Evolutionary conservation across 2,888 invertebrate species (phyloP).

Genomic region (Plusia festucae): DNA sequence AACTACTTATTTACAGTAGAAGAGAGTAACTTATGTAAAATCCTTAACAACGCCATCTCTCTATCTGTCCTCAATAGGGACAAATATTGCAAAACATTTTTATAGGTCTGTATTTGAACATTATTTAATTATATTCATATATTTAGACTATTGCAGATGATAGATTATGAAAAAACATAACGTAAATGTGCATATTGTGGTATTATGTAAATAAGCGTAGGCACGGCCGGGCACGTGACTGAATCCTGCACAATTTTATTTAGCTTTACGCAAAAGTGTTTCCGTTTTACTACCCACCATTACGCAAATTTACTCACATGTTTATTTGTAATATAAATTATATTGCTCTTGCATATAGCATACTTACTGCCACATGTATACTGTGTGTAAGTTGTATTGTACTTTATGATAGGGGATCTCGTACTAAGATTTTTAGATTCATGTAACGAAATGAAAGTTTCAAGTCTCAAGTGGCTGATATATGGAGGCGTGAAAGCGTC

Average conservation of each 20-base stretch:
- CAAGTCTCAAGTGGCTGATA: slow-evolving; percentile 55
- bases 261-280: slow-evolving; percentile 58
- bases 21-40: no score
- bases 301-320: slow-evolving; percentile 88
- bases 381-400: slow-evolving; percentile 31
- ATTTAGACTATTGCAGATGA: no score
- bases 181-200: not conserved
- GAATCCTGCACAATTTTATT: slow-evolving; percentile 54
- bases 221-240: slow-evolving; percentile 30
- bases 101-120: no score
- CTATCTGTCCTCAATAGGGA: no score
- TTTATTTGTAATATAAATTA: slow-evolving; percentile 88
- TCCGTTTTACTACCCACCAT: slow-evolving; percentile 82
- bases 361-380: slow-evolving; percentile 58
- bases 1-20: no score
- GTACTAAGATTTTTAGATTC: slow-evolving; percentile 39
- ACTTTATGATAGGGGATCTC: slow-evolving; percentile 26
- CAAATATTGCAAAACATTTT: no score
- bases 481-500: slow-evolving; percentile 59
- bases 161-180: slow-evolving; percentile 2
- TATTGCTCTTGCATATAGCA: slow-evolving; percentile 75
- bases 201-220: slow-evolving; percentile 26
- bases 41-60: no score
- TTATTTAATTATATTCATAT: no score
- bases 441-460: slow-evolving; percentile 49